Base-by-base conservation (phyloP, 2,797 vertebrate species). In the Buphagus erythrorhynchus region DNA sequence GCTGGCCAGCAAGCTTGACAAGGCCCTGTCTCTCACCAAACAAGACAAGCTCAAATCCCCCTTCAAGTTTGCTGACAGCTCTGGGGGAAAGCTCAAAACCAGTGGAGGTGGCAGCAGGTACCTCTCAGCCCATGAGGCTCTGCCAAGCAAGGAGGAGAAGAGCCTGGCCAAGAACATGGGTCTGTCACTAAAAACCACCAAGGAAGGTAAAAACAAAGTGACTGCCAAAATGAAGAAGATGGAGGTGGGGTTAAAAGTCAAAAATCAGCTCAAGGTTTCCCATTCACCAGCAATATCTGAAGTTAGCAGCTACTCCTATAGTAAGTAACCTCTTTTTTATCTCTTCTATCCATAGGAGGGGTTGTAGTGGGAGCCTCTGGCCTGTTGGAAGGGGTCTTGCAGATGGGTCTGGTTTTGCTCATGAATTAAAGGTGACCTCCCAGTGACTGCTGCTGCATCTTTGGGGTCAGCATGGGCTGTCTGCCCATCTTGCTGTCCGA, bases 271-370 rank as follows among this genome's bases (percentile, higher is more conserved):
- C 98, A 99, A 99, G 97, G 81, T 97, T 81, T 95, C 98, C 96
- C 99, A 98, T 97, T 99, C 99, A 95, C 98, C 98, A 29, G 95
- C 98, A 96, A 98, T 99, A 97, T 99, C 99, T 54, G 99, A 99
- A 98, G 98, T 99, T 97, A 99, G 99, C 99, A 99, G 99, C 98
- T 99, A 98, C 97, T 99, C 99, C 59, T 99, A 99, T 98, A 99
- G 99, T 99, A 98, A 99, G 99, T 99, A 97, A 95, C 18, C 3
- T 63, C 10, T 91, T 17, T 3, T 91, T 89, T 79, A 7, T 86
- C 15, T 65, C 21, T 76, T 65, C 22, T 36, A 0, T 35, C 4
- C 49, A 16, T 55, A 31, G 33, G 4, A 9, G 55, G 59, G 35
- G 10, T 61, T 82, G 43, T 57, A 40, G 66, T 24, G 11, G 67